phyloP scores from a whole-genome alignment of 2,888 invertebrate species.

The Teinopalpus imperialis region DNA sequence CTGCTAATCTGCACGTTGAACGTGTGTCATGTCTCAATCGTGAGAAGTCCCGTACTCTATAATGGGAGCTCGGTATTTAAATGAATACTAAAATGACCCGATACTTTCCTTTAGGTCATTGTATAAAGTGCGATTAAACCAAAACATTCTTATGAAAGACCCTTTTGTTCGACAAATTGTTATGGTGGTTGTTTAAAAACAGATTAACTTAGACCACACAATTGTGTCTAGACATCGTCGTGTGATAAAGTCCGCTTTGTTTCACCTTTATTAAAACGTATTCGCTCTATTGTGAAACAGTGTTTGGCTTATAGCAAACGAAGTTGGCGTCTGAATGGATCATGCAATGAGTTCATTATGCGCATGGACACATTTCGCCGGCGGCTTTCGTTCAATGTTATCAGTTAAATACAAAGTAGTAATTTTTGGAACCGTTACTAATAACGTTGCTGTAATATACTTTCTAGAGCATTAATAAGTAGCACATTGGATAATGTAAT shows the following conservation, averaged over 20 bases:
- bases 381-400: constrained; percentile 49
- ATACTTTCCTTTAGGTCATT: no score
- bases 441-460: background rate
- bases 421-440: constrained; percentile 51
- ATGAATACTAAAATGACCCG: no score
- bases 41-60: no score
- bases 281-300: constrained; percentile 31
- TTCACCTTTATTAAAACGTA: constrained; percentile 30
- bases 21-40: no score
- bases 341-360: constrained; percentile 52
- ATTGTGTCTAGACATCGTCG: constrained; percentile 38
- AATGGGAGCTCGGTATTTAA: no score
- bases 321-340: constrained; percentile 40
- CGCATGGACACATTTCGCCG: constrained; percentile 49
- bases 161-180: constrained; percentile 18
- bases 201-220: constrained; percentile 26
- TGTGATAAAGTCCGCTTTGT: constrained; percentile 27
- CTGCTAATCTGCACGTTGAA: no score
- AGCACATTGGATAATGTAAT: no score
- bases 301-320: constrained; percentile 30
- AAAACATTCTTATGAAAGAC: constrained; percentile 3
- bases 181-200: constrained; percentile 21
- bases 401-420: constrained; percentile 47
- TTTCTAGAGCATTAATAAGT: constrained; percentile 15
- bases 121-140: no score